Evolutionary conservation across 2,113 vertebrate genomes (phyloP), one percentile per base, ranked within the genome.

Genomic region (Coryphaenoides rupestris): DNA sequence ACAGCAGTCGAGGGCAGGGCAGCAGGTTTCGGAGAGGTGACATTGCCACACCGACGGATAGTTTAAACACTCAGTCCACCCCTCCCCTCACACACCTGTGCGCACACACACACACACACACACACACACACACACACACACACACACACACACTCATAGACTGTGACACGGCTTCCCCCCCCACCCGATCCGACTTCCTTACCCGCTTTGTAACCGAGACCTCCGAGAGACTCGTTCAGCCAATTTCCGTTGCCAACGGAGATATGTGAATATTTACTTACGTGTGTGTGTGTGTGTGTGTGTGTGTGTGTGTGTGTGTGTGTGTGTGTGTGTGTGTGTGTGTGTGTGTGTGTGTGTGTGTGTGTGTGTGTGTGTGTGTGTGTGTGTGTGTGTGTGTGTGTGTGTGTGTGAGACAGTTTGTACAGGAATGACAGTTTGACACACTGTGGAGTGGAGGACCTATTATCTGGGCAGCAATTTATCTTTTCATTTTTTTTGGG

Each of bases 361-460:
- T 60, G 19, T 61, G 50, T 46, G 52, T 47, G 58, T 40, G 21
- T 46, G 21, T 56, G 22, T 63, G 55, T 50, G 45, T 58, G 14
- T 66, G 56, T 52, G 28, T 66, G 47, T 61, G 65, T 62, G 71
- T 46, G 79, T 79, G 58, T 73, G 82, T 81, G 65, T 64, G 57
- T 66, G 66, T 23, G 68, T 77, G 68, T 78, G 69, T 80, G 49
- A 33, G 40, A 17, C 22, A 21, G 60, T 82, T 74, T 86, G 72
- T 87, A 81, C 77, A 83, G 77, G 82, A 72, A 52, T 76, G 80
- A 73, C 46, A 66, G 68, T 49, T 66, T 63, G 80, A 76, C 75
- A 80, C 75, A 79, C 71, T 77, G 66, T 86, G 83, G 79, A 86
- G 79, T 80, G 73, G 76, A 75, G 80, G 78, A 83, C 79, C 84